Base-by-base conservation (phyloP, 2,113 vertebrate species). In the Forbesichthys agassizii region DNA sequence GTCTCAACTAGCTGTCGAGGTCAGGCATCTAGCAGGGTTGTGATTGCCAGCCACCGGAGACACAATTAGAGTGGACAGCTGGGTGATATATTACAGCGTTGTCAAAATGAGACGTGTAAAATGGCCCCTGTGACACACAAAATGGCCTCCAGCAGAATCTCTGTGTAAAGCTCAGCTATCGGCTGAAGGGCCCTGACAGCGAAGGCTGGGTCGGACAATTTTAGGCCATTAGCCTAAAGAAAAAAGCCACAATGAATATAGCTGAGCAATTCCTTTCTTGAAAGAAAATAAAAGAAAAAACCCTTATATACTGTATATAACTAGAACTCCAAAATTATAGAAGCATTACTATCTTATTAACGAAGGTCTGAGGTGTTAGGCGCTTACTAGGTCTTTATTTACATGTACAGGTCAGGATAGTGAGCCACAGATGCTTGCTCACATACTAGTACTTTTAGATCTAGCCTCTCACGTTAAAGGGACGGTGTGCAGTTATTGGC, bases 41-140 rank as follows among this genome's bases (percentile, higher is more conserved):
- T 61, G 73, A 68, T 68, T 54, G 70, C 62, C 55, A 70, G 64
- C 75, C 79, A 70, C 65, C 20, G 55, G 70, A 84, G 79, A 86
- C 72, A 73, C 86, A 82, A 81, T 83, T 82, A 83, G 66, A 75
- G 58, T 62, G 76, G 79, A 83, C 77, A 66, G 80, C 66, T 60
- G 73, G 73, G 68, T 85, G 81, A 85, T 87, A 70, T 77, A 88
- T 84, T 79, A 77, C 77, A 61, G 69, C 72, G 54, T 63, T 69
- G 79, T 77, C 77, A 73, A 68, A 82, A 64, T 54, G 61, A 71
- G 77, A 80, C 68, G 77, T 57, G 53, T 66, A 78, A 82, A 81
- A 78, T 67, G 60, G 77, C 78, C 83, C 62, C 66, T 20, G 33
- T 77, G 78, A 83, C 72, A 81, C 57, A 58, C 62, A 84, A 78